Base-by-base conservation (phyloP, 1,140 invertebrate genomes). In the Diprion similis region DNA sequence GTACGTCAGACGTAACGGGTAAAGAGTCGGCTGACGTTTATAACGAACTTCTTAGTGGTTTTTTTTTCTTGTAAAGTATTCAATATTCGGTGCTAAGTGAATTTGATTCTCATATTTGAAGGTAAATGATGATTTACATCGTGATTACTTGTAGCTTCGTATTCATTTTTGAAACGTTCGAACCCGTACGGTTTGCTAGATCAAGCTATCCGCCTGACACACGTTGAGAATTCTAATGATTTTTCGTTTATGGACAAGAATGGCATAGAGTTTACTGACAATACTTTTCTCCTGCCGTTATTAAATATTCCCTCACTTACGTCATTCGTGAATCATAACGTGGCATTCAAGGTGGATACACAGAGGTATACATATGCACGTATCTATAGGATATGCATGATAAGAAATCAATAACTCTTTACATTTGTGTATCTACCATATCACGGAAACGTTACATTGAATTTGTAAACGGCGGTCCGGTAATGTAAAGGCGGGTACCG, bases 351-450 rank as follows among this genome's bases (percentile, higher is more conserved):
- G 10, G 18, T 70, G 17, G 19, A 17, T 37, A 48, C 37, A 13
- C 67, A 68, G 1, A n/a, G 67, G n/a, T 17, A 68, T n/a, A 68
- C 13, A n/a, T 15, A 13, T 15, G 19, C 67, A n/a, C n/a, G 1
- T 68, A 68, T 15, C 13, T 70, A 70, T 47, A 70, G 69, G 46
- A 17, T 47, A 15, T 70, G 67, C 8, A 15, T 47, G 3, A 17
- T 15, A 13, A 47, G 19, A 70, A 70, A 70, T 70, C 69, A 70
- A 70, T 70, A 70, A 70, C 45, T 48, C n/a, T 70, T 45, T 13
- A 37, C 24, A 37, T 37, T 37, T 37, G 24, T 37, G 24, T 37
- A 37, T 37, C 24, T 37, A 37, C 24, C 24, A 1, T 37, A 37
- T 37, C 24, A 37, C 24, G 24, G 6, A 37, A 37, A 6, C 24